Base-by-base conservation (phyloP, 2,113 vertebrate genomes). In the Pyrgilauda ruficollis region DNA sequence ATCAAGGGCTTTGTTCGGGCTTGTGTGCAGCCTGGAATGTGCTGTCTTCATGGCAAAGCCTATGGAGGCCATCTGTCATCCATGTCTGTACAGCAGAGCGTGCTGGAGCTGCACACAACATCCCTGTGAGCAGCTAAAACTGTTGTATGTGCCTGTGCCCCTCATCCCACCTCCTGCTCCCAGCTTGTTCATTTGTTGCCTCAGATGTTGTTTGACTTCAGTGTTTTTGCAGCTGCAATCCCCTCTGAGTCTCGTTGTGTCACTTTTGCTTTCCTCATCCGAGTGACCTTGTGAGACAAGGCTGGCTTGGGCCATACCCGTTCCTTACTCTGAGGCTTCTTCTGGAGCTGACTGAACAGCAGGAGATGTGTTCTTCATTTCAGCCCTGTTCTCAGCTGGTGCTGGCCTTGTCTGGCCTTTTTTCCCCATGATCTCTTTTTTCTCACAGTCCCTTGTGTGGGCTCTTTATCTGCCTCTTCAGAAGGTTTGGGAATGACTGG, bases 401-500 rank as follows among this genome's bases (percentile, higher is more conserved):
- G 35, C 66, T 82, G 39, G 35, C 59, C 44, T 81, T 73, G 35
- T 27, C 74, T 75, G 61, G 15, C 30, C 67, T 82, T 96, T 96
- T 96, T 59, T 15, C 30, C 17, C 3, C 6, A 35, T 20, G 26
- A 14, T 84, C 53, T 87, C 33, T 73, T 28, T 80, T 82, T 95
- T 91, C 50, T 87, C 77, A 83, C 37, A 76, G 55, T 62, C 37
- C 15, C 14, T 75, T 79, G 35, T 26, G 30, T 58, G 53, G 61
- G 15, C 28, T 79, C 64, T 86, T 88, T 90, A 84, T 94, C 53
- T 70, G 37, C 67, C n/a, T 69, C 30, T 93, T 84, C 83, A 83
- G 31, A 84, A 74, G 52, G 19, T 37, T 22, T 66, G 43, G 28
- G 72, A 92, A 50, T 69, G 77, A 22, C n/a, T 75, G 46, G 18